Evolutionary conservation across 1,140 invertebrate genomes (phyloP).

Genomic region (Prorops nasuta): DNA sequence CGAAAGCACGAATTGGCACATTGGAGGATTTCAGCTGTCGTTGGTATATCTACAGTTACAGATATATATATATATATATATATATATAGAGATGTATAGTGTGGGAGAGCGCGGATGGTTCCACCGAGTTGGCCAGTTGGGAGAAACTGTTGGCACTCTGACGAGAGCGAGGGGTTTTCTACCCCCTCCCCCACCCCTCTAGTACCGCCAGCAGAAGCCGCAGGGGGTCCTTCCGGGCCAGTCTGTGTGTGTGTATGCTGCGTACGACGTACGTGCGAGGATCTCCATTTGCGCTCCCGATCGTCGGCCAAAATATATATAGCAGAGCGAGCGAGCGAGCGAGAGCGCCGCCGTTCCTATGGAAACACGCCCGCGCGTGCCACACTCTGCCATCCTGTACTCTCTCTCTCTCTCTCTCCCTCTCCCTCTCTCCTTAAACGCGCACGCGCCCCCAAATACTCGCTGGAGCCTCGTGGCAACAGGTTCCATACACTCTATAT

Average conservation of each 20-base stretch:
- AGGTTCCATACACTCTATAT: too few relatives aligned
- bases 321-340: too few relatives aligned
- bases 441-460: conserved; percentile 33
- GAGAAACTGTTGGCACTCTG: conserved; percentile 41
- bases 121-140: conserved; percentile 31
- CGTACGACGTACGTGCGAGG: conserved; percentile 12
- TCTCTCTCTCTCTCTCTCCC: conserved; percentile 11
- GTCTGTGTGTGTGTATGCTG: conserved; percentile 15
- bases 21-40: too few relatives aligned
- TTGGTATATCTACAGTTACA: too few relatives aligned
- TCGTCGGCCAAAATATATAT: too few relatives aligned
- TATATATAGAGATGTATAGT: too few relatives aligned
- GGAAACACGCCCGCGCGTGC: conserved; percentile 37
- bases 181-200: conserved; percentile 28
- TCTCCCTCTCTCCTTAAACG: background rate
- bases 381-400: too few relatives aligned
- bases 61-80: too few relatives aligned
- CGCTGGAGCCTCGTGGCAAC: conserved; percentile 27
- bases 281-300: conserved; percentile 9
- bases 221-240: conserved; percentile 31
- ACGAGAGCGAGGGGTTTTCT: conserved; percentile 39
- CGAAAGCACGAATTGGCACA: too few relatives aligned
- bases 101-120: conserved; percentile 25
- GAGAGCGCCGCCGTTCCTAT: conserved; percentile 34
- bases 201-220: conserved; percentile 36